Base-by-base conservation (phyloP, 2,113 vertebrate species). In the Canis aureus region DNA sequence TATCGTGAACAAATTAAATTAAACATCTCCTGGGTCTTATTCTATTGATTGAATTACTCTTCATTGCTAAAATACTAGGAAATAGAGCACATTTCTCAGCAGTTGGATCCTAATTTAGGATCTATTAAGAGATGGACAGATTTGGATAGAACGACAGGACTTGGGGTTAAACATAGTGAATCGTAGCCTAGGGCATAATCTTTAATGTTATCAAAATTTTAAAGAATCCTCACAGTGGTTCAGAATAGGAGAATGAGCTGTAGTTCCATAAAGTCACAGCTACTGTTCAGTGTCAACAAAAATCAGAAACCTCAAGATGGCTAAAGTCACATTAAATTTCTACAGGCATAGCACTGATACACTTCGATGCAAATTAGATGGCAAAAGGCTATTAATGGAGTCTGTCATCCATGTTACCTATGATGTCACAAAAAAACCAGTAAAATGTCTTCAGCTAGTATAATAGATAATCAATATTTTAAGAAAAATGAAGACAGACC, bases 401-500 rank as follows among this genome's bases (percentile, higher is more conserved):
- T n/a, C 62, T 94, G 29, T 62, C 53, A 81, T n/a, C 29, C 49
- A 83, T 60, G 67, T n/a, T 22, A 57, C 73, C 83, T 78, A 35
- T 91, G 81, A 49, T 43, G 12, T 85, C 19, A 66, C 71, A 78
- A 93, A 80, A 35, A 91, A 93, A 76, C 3, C 3, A 79, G 49
- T 59, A 86, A 87, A 71, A 78, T 82, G 59, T 82, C 62, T 80
- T 76, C 16, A 90, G 43, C 2, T 22, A 80, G 3, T 55, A 74
- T 80, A 92, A 93, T 67, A 95, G 35, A 62, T 35, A 67, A 69
- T 57, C 22, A 86, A 69, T 69, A 82, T 90, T 74, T 93, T 53
- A 97, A 82, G 25, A 74, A 87, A 86, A 82, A 76, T 83, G 51
- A 60, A 82, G n/a, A 76, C 8, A 91, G 10, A 71, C 53, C 35